Base-by-base conservation (phyloP, 2,797 vertebrate genomes). In the Hydrocynus forskahlii region DNA sequence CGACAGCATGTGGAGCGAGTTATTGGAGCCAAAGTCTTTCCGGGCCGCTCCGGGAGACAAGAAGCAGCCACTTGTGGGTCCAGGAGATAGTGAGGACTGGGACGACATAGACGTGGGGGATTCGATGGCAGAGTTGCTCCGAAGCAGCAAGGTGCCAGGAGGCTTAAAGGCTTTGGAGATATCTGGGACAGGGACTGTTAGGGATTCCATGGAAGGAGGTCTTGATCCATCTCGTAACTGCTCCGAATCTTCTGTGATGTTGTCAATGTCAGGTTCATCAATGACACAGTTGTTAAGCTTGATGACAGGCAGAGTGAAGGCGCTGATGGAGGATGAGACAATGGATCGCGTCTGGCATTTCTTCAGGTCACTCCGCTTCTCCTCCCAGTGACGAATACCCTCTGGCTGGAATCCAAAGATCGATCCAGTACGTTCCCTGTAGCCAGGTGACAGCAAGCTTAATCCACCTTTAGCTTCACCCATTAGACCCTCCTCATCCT, bases 261-360 rank as follows among this genome's bases (percentile, higher is more conserved):
- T 96, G 80, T 99, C 96, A 91, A 98, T 96, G 88, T 96, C 96
- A 2, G 97, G 97, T 50, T 99, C 97, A 62, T 99, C 97, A 2
- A 99, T 99, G 8, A 99, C 97, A 59, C 97, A 99, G 90, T 99
- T 99, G 91, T 99, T 99, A 21, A 99, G 94, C 87, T 99, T 99
- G 85, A 99, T 99, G 83, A 99, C 97, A 0, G 98, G 98, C 12
- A 99, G 88, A 0, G 98, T 99, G 71, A 99, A 99, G 38, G 98
- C 97, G 19, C 96, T 98, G 87, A 99, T 95, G 9, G 98, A 99
- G 2, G 98, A 99, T 0, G 98, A 97, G 12, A 99, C 97, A 0
- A 99, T 99, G 0, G 97, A 99, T 83, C 96, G 97, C 0, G 97
- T 97, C 70, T 96, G 97, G 86, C 96, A 97, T 76, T 93, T 96